phyloP scores from a whole-genome alignment of 2,113 vertebrate genomes.

The Bufo gargarizans region DNA sequence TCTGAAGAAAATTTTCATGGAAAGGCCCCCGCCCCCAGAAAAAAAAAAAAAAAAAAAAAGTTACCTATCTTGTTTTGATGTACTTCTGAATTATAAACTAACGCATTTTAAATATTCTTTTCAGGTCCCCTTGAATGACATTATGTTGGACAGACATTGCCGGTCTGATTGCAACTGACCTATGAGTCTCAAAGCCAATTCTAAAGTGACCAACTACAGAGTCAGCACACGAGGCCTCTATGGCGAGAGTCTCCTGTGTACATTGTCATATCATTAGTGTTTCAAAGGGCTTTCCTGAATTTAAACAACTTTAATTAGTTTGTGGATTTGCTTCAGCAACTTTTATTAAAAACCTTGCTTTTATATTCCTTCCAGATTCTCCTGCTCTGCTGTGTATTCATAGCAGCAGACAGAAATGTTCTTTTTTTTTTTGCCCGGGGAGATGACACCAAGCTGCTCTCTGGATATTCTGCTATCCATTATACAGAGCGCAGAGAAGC shows the following conservation, averaged over 20 bases:
- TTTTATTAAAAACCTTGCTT: neutral
- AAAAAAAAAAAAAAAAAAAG: no score
- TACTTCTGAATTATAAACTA: no score
- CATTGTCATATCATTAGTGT: neutral
- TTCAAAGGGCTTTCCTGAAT: neutral
- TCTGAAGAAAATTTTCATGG: no score
- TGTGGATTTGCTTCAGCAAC: neutral
- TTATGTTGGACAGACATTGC: neutral
- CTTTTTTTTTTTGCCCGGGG: neutral
- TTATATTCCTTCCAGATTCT: neutral
- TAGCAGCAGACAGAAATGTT: neutral
- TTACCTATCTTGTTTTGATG: no score
- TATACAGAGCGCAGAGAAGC: neutral
- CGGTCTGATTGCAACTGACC: neutral
- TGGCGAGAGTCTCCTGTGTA: neutral
- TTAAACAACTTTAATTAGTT: constrained; percentile 24
- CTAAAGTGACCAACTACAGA: neutral
- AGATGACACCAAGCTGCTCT: constrained; percentile 16
- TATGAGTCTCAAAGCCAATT: neutral
- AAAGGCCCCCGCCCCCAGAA: no score
- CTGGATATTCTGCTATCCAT: constrained; percentile 8
- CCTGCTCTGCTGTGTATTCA: constrained; percentile 12
- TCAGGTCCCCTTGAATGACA: neutral
- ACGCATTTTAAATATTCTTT: no score
- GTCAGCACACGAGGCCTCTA: neutral